Base-by-base conservation (phyloP, 2,113 vertebrate species). In the Oryzias javanicus region DNA sequence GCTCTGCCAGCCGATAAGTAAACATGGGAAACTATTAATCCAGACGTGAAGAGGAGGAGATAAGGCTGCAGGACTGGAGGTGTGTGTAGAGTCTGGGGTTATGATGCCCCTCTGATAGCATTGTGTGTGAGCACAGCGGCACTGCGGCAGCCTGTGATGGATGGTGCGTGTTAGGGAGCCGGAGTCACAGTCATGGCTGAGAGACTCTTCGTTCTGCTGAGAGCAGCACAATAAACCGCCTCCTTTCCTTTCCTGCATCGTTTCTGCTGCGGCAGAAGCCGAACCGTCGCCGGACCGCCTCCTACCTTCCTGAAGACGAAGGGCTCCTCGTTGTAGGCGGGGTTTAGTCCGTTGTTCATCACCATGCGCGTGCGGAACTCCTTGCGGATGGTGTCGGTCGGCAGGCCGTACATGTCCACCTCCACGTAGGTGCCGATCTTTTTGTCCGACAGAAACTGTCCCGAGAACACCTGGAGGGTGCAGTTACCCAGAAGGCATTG, bases 331-430 rank as follows among this genome's bases (percentile, higher is more conserved):
- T 97, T 99, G 92, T 99, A 99, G 46, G 95, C 95, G 0, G 97
- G 97, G 75, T 99, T 99, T 55, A 98, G 92, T 4, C 97, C 97
- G 3, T 99, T 99, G 93, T 98, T 99, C 96, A 99, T 98, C 86
- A 99, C 95, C 95, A 99, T 98, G 25, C 96, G 94, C 0, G 97
- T 99, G 55, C 95, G 94, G 76, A 98, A 99, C 79, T 99, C 97
- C 78, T 99, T 99, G 24, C 97, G 91, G 60, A 98, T 99, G 1
- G 97, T 99, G 89, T 98, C 97, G 0, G 97, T 99, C 19, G 97
- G 97, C 62, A 98, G 76, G 1, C 97, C 97, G 0, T 99, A 99
- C 97, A 99, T 98, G 61, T 99, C 97, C 25, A 98, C 97, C 77
- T 99, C 97, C 60, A 99, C 97, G 0, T 98, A 99, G 0, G 97